Evolutionary conservation across 2,888 invertebrate species (phyloP), one percentile per base, ranked within the genome.

Genomic region (Brachyopa scutellaris): DNA sequence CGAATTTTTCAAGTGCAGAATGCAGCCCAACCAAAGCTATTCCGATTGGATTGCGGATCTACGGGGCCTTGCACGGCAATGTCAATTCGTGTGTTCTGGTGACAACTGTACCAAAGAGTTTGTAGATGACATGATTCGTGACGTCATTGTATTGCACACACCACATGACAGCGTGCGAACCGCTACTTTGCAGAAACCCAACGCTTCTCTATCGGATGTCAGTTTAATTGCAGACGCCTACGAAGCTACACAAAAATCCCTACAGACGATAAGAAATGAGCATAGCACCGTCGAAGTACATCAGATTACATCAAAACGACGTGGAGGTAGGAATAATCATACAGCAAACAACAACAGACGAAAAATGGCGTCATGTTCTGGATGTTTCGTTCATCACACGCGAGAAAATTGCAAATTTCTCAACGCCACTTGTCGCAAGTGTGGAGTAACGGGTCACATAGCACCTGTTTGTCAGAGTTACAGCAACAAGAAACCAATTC

Each of bases 61-160:
- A n/a, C 70, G 83, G n/a, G 84, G 85, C 8, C 29, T 80, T 2
- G 83, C 83, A 5, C 57, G 74, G 47, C 67, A 59, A 8, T 84
- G 84, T 19, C 42, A 70, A 4, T 85, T 83, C 40, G 51, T 76
- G 0, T 85, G 84, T 15, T 17, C 31, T 2, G 69, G 61, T 5
- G 64, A 57, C 29, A 59, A 57, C 29, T 85, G 82, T 47, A 19
- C 47, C 5, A 15, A 51, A 4, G 64, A 57, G 15, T 84, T 61
- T 36, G 59, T 83, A 7, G 84, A 84, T 21, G 80, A 80, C 11
- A 78, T 85, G 73, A 84, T 84, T 15, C 73, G 82, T 4, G 82
- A 84, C 29, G 64, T 74, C n/a, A 80, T 83, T 6, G 79, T 83
- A 2, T 53, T 64, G 2, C 49, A 83, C 13, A 83, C 84, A 26